Evolutionary conservation across 2,113 vertebrate species (phyloP).

Genomic region (Pogonocichla stellata): DNA sequence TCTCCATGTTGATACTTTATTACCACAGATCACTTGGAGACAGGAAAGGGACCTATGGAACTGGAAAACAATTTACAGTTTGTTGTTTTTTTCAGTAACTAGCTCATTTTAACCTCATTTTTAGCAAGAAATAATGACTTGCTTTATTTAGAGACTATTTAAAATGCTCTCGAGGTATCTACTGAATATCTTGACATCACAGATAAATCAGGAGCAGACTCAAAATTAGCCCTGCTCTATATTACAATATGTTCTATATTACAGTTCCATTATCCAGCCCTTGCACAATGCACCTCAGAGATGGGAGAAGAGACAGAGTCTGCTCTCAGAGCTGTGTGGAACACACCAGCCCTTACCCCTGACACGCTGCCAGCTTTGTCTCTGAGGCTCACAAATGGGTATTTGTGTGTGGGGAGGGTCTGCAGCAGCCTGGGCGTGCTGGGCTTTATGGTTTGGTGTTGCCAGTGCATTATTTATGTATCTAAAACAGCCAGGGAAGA

Average conservation of each 20-base stretch:
- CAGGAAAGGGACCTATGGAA: neutral
- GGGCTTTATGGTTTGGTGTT: neutral
- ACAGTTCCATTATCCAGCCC: neutral
- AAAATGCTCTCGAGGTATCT: conserved; percentile 7
- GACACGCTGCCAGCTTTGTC: neutral
- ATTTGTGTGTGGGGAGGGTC: neutral
- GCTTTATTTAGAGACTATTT: conserved; percentile 40
- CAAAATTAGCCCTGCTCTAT: neutral
- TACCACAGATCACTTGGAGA: neutral
- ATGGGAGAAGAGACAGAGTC: neutral
- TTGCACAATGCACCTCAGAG: neutral
- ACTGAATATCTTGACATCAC: neutral
- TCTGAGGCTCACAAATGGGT: neutral
- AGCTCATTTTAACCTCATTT: neutral
- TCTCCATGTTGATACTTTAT: neutral
- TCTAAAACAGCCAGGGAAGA: conserved; percentile 51
- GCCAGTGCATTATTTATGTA: conserved; percentile 14
- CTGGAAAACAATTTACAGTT: neutral
- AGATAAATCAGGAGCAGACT: conserved; percentile 15
- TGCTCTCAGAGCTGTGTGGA: conserved; percentile 5
- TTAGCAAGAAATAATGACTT: conserved; percentile 43
- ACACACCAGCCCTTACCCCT: neutral
- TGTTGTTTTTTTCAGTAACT: conserved; percentile 17
- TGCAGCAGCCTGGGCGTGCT: neutral
- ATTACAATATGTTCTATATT: neutral